Evolutionary conservation across 1,140 invertebrate genomes (phyloP).

Genomic region (Neomicropteryx cornuta): DNA sequence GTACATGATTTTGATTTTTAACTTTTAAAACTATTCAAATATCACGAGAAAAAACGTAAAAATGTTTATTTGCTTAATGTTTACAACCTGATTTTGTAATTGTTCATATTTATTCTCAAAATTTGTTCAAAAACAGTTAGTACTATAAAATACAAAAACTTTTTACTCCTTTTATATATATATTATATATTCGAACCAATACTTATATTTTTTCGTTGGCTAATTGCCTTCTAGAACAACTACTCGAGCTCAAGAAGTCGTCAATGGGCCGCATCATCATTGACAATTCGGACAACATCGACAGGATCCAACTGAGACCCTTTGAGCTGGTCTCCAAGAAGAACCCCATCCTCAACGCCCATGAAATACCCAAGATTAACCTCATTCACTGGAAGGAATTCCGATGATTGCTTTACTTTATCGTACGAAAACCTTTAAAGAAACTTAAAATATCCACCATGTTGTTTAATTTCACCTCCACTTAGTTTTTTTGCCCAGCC

Average conservation of each 20-base stretch:
- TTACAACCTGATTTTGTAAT: not conserved
- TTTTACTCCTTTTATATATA: not conserved
- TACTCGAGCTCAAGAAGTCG: conserved; percentile 34
- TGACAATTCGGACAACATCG: conserved; percentile 29
- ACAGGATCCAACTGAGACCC: conserved; percentile 22
- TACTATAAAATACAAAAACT: not conserved
- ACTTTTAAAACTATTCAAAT: no score
- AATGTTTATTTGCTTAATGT: not conserved
- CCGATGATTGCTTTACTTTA: no score
- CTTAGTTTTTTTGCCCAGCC: no score
- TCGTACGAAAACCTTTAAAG: no score
- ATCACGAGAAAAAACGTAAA: no score
- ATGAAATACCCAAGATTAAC: conserved; percentile 10
- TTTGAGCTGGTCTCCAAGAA: conserved; percentile 25
- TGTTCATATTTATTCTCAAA: not conserved
- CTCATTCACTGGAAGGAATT: conserved; percentile 13
- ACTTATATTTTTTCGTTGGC: not conserved
- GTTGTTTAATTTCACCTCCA: no score
- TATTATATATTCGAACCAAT: not conserved
- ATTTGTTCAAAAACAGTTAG: not conserved
- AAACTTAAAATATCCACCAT: no score
- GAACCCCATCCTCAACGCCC: conserved; percentile 19
- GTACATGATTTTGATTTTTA: no score
- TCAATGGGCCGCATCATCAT: conserved; percentile 36
- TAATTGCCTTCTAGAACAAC: conserved; percentile 25